Evolutionary conservation across 2,113 vertebrate species (phyloP).

Genomic region (Electrona antarctica): DNA sequence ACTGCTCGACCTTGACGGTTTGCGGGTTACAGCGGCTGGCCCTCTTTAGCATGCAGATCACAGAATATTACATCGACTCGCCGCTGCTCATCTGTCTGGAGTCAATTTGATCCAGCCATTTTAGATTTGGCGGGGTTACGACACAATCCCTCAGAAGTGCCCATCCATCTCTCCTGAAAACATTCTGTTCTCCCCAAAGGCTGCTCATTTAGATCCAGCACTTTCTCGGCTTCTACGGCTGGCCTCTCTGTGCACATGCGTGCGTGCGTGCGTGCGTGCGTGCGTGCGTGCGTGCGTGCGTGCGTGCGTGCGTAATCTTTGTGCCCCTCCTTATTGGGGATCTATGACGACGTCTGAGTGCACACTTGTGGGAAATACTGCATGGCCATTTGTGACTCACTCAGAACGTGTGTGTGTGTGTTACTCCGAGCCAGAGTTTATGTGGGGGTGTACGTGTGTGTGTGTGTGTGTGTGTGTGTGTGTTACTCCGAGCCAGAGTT

Average conservation of each 20-base stretch:
- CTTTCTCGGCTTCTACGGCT: slow-evolving; percentile 25
- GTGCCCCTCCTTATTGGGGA: slow-evolving; percentile 57
- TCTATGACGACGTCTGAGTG: slow-evolving; percentile 55
- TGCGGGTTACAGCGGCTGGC: slow-evolving; percentile 63
- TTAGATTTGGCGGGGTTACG: slow-evolving; percentile 76
- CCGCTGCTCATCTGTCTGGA: slow-evolving; percentile 75
- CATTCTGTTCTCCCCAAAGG: slow-evolving; percentile 71
- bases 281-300: too few species aligned
- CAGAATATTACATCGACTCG: slow-evolving; percentile 77
- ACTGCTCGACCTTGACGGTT: slow-evolving; percentile 72
- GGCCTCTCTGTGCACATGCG: too few species aligned
- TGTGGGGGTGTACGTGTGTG: too few species aligned
- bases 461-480: not conserved
- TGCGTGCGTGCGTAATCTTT: too few species aligned
- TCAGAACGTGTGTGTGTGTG: not conserved
- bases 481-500: too few species aligned
- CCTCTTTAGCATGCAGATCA: slow-evolving; percentile 80
- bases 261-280: too few species aligned
- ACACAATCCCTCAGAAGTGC: slow-evolving; percentile 77
- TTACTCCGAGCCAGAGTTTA: too few species aligned
- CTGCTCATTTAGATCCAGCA: slow-evolving; percentile 61
- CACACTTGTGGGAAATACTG: slow-evolving; percentile 55
- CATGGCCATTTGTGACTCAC: slow-evolving; percentile 57
- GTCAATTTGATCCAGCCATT: slow-evolving; percentile 80
- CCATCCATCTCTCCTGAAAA: slow-evolving; percentile 76